Conservation (phyloP, 2,888 invertebrate species). For the Zaprionus lineosus region DNA sequence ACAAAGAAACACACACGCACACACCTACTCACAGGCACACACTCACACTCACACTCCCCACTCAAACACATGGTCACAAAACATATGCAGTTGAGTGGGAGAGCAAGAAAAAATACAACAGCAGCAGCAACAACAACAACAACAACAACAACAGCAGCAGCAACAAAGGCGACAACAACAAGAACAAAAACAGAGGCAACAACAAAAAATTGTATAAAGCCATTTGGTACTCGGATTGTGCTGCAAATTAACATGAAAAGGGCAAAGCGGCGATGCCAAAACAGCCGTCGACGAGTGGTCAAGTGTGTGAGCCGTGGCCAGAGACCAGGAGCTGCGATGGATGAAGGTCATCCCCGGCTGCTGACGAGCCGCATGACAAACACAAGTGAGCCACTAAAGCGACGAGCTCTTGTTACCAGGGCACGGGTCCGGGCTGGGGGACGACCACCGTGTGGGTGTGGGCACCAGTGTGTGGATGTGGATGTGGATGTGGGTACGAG, state of each 20-base stretch:
- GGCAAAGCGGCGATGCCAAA: constrained; percentile 71
- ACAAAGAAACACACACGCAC: too few species aligned
- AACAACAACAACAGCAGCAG: too few species aligned
- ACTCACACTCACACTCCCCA: constrained; percentile 12
- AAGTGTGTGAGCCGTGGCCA: constrained; percentile 17
- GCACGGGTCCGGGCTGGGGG: too few species aligned
- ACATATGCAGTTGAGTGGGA: constrained; percentile 54
- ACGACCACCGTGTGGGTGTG: too few species aligned
- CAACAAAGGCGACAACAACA: too few species aligned
- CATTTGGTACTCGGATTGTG: constrained; percentile 68
- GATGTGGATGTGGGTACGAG: too few species aligned
- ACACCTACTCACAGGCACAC: constrained; percentile 20
- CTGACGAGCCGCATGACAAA: constrained; percentile 37
- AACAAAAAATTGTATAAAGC: constrained; percentile 46
- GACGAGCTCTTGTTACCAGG: background rate
- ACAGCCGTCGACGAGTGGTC: constrained; percentile 44
- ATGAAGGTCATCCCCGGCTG: constrained; percentile 30
- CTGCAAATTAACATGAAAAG: constrained; percentile 74
- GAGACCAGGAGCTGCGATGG: constrained; percentile 1
- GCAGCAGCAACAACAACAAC: too few species aligned
- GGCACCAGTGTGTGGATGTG: too few species aligned
- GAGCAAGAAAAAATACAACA: constrained; percentile 3
- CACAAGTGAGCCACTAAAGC: constrained; percentile 69
- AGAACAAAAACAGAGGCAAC: background rate
- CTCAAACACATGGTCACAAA: constrained; percentile 43